These are phyloP conservation scores for Ephialtes manifestator DNA, from an alignment of 2,888 invertebrate species.

Conservation along the genomic window DNA sequence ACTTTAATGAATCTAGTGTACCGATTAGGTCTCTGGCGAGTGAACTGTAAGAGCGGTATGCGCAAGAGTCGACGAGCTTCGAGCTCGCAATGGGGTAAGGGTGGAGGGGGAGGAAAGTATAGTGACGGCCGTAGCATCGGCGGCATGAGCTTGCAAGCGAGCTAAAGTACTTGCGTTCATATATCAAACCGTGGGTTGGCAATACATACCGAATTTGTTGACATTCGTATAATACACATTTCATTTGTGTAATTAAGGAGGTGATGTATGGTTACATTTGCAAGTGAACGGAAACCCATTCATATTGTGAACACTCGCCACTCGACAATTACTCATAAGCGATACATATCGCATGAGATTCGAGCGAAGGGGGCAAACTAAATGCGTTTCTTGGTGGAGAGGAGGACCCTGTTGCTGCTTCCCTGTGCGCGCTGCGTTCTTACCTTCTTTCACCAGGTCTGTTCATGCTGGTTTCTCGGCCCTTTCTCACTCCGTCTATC, in stretches of 20 bases:
- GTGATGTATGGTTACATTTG: conserved; percentile 82
- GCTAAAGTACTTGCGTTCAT: conserved; percentile 56
- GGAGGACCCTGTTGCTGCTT: conserved; percentile 59
- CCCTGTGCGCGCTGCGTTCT: conserved; percentile 25
- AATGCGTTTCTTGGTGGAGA: conserved; percentile 68
- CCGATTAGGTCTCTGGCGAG: conserved; percentile 29
- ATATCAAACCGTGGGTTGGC: conserved; percentile 67
- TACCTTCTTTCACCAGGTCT: conserved; percentile 43
- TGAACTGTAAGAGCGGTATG: conserved; percentile 27
- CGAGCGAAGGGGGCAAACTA: conserved; percentile 71
- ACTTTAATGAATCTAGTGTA: conserved; percentile 47
- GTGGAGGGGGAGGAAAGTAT: neutral
- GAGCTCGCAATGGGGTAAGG: neutral
- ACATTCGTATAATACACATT: conserved; percentile 82
- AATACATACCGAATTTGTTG: conserved; percentile 79
- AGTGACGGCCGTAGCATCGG: neutral
- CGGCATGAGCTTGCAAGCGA: conserved; percentile 22
- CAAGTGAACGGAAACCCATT: conserved; percentile 82
- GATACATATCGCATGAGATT: conserved; percentile 80
- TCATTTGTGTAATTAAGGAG: conserved; percentile 82
- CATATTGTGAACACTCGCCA: conserved; percentile 81
- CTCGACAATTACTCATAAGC: conserved; percentile 82
- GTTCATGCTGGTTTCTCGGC: conserved; percentile 61
- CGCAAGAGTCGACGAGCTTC: neutral
- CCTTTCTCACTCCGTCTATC: conserved; percentile 60